Evolutionary conservation across 2,113 vertebrate species (phyloP).

Genomic region (Eulemur rufifrons): DNA sequence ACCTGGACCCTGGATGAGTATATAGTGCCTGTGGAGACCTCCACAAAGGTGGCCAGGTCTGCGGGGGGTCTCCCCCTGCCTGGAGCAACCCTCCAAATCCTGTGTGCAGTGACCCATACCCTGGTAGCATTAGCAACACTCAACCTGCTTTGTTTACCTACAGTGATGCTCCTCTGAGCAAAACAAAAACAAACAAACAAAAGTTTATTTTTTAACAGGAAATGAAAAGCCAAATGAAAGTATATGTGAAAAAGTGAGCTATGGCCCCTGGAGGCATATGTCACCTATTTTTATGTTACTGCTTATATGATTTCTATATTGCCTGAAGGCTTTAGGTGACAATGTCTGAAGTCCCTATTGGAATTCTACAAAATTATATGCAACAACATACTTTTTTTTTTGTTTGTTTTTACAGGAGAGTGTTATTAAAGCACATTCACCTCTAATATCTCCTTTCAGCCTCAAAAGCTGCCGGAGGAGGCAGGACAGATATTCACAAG

Average conservation of each 20-base stretch:
- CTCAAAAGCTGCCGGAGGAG: neutral
- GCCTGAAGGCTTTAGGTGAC: slow-evolving; percentile 2
- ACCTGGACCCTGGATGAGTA: neutral
- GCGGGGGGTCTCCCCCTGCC: neutral
- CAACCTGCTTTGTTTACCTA: neutral
- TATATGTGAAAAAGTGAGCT: neutral
- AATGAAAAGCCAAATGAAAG: slow-evolving; percentile 43
- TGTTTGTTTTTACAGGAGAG: neutral
- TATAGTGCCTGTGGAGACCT: too few species aligned
- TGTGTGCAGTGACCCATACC: accelerated
- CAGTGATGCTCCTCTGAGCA: neutral
- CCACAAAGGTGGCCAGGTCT: neutral
- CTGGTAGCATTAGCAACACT: neutral
- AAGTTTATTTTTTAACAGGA: neutral
- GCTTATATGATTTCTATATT: neutral
- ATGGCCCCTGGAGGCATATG: neutral
- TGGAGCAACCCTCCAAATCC: neutral
- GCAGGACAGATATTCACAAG: neutral
- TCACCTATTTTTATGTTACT: neutral
- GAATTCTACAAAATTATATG: neutral
- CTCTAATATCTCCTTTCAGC: neutral
- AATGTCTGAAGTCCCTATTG: slow-evolving; percentile 15
- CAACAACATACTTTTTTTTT: neutral
- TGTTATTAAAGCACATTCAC: neutral
- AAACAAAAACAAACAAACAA: too few species aligned